Percentiles rank a stretch among this genome's conserved stretches.
Evolutionary conservation across 2,888 invertebrate species (phyloP).

Genomic region (Eristalis tenax): DNA sequence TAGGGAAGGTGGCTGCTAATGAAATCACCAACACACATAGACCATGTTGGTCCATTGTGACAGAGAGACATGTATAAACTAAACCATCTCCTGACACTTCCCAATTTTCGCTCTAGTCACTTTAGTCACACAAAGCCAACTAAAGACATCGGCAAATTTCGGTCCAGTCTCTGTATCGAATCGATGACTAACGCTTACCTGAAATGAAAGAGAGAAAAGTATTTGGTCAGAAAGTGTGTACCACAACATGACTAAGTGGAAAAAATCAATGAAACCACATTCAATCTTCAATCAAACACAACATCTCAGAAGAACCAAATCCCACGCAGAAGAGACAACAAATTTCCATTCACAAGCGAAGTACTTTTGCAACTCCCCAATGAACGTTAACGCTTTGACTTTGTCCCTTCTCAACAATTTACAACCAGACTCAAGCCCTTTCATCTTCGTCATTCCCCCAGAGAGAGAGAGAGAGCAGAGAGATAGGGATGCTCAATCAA

Average conservation of each 20-base stretch:
- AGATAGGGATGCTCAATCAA: not conserved
- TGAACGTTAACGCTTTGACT: not conserved
- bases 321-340: not conserved
- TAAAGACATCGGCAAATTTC: not conserved
- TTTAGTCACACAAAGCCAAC: too few relatives aligned
- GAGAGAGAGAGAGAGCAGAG: not conserved
- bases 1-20: too few relatives aligned
- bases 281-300: not conserved
- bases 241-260: not conserved
- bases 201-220: not conserved
- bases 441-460: not conserved
- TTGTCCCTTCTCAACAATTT: not conserved
- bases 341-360: not conserved
- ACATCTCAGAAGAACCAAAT: not conserved
- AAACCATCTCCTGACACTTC: too few relatives aligned
- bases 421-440: not conserved
- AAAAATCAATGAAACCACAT: not conserved
- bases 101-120: too few relatives aligned
- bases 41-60: too few relatives aligned
- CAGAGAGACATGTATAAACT: too few relatives aligned
- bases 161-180: not conserved
- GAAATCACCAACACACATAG: too few relatives aligned
- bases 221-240: not conserved
- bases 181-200: conserved; percentile 6
- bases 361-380: not conserved